Conservation (phyloP, 37 sponge, comb jelly and placozoan genomes). For the Halichondria panicea region DNA sequence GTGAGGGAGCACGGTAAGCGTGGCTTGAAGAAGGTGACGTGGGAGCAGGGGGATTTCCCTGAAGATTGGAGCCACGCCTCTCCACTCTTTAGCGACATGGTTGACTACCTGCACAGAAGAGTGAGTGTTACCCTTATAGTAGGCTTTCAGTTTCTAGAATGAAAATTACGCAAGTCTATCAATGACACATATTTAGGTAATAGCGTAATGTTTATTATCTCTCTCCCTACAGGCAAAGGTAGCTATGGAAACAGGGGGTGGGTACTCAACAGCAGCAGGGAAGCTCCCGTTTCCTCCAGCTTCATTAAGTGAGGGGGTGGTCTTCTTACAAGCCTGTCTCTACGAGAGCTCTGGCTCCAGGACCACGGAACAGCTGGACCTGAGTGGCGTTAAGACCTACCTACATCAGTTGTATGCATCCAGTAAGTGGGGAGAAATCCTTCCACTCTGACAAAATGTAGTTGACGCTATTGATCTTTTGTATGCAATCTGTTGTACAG, state of each 20-base stretch:
- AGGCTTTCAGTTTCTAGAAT: not conserved
- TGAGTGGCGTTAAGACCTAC: slow-evolving; percentile 5
- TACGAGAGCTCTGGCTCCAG: slow-evolving; percentile 34
- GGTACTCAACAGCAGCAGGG: slow-evolving; percentile 45
- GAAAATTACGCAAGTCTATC: too few species aligned
- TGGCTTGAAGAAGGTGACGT: slow-evolving; percentile 23
- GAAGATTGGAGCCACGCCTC: not conserved
- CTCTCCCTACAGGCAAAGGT: slow-evolving; percentile 13
- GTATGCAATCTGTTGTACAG: too few species aligned
- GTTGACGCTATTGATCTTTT: too few species aligned
- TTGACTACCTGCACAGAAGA: slow-evolving; percentile 47
- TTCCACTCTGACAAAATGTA: too few species aligned
- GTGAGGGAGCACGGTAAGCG: slow-evolving; percentile 62
- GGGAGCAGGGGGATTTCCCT: not conserved
- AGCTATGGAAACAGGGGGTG: not conserved
- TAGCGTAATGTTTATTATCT: not conserved
- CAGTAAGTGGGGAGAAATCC: not conserved
- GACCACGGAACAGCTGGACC: slow-evolving; percentile 11
- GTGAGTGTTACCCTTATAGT: slow-evolving; percentile 19
- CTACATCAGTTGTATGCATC: not conserved
- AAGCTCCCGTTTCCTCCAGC: slow-evolving; percentile 55
- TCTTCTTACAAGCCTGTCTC: slow-evolving; percentile 54
- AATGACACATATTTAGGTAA: not conserved
- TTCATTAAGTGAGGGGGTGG: slow-evolving; percentile 18
- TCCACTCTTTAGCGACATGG: slow-evolving; percentile 42